Conservation (phyloP, 1,140 invertebrate species). For the Meteorus sp. region DNA sequence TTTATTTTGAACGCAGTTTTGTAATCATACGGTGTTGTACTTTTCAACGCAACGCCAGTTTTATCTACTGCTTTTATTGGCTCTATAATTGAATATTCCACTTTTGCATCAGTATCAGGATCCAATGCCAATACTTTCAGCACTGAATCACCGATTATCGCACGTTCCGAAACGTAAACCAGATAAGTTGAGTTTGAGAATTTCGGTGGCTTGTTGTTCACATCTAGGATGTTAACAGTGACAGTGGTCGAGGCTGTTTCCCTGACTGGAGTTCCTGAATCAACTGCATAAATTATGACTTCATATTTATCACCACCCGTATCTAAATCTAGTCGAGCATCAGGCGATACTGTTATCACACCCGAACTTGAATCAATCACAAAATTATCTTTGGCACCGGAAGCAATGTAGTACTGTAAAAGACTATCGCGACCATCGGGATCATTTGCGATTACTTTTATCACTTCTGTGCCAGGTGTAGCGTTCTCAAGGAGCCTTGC, state of each 20-base stretch:
- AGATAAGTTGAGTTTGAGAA: conserved; percentile 70
- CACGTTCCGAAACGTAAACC: conserved; percentile 72
- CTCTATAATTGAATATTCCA: conserved; percentile 71
- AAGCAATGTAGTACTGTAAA: conserved; percentile 72
- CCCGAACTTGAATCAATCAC: conserved; percentile 73
- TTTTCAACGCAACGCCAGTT: conserved; percentile 70
- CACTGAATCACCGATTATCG: conserved; percentile 66
- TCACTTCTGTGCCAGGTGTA: conserved; percentile 68
- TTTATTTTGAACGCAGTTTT: conserved; percentile 73
- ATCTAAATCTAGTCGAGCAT: conserved; percentile 74
- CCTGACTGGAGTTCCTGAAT: conserved; percentile 71
- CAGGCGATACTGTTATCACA: conserved; percentile 71
- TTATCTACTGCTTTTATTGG: conserved; percentile 74
- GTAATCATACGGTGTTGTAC: conserved; percentile 65
- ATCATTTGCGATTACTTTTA: conserved; percentile 71
- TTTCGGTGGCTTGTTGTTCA: conserved; percentile 80
- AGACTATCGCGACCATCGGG: conserved; percentile 74
- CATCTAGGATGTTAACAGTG: conserved; percentile 73
- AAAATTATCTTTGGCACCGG: conserved; percentile 80
- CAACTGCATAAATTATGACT: conserved; percentile 73
- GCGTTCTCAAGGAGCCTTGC: conserved; percentile 74
- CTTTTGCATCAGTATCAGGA: conserved; percentile 68
- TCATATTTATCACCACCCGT: conserved; percentile 68
- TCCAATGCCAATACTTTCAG: conserved; percentile 69
- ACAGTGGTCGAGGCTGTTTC: conserved; percentile 77